Conservation (phyloP, 1,140 invertebrate species). For the Nilaparvata lugens region DNA sequence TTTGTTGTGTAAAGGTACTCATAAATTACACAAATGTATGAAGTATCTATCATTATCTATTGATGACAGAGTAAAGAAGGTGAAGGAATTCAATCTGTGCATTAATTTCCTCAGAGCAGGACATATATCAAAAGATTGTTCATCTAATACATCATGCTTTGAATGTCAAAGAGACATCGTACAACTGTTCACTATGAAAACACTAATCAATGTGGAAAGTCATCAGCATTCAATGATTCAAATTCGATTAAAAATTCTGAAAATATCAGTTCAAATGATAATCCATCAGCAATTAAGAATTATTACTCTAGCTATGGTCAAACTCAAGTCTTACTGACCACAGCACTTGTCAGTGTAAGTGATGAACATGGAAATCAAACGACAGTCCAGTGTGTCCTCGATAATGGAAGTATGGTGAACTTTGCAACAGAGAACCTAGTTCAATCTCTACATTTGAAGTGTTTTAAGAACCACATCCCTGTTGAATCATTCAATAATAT, state of each 20-base stretch:
- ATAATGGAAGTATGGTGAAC: background rate
- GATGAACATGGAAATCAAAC: background rate
- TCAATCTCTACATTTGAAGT: background rate
- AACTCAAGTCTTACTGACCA: background rate
- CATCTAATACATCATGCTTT: background rate
- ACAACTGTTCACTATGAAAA: background rate
- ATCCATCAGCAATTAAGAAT: background rate
- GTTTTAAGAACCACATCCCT: background rate
- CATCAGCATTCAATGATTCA: background rate
- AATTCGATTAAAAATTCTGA: background rate
- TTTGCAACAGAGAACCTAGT: background rate
- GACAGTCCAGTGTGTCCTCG: background rate
- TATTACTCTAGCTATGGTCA: background rate
- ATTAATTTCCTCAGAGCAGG: background rate
- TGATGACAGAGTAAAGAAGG: background rate
- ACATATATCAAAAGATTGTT: background rate
- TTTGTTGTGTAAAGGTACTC: background rate
- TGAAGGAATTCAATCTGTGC: background rate
- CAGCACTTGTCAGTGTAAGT: background rate
- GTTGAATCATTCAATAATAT: background rate
- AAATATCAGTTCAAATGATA: background rate
- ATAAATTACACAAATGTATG: background rate
- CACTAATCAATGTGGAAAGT: background rate
- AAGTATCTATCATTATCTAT: background rate
- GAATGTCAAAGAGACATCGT: background rate